Percentiles rank a stretch among this genome's conserved stretches.
Conservation (phyloP, 2,797 vertebrate genomes). For the Vespertilio murinus region DNA sequence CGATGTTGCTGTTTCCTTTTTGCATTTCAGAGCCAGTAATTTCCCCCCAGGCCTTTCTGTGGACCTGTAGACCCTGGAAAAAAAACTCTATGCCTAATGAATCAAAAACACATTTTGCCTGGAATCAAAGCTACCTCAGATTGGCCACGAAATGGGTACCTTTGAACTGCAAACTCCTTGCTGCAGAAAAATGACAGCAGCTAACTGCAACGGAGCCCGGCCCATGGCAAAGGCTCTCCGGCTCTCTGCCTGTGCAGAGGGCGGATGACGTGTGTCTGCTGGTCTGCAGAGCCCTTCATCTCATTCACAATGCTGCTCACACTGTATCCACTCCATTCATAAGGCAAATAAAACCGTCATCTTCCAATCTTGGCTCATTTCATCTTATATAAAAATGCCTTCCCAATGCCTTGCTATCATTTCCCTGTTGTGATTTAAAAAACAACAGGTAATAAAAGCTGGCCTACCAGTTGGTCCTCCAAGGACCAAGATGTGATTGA, state of each 20-base stretch:
- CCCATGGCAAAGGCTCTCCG: neutral
- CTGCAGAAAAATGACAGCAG: neutral
- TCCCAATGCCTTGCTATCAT: neutral
- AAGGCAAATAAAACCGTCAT: conserved; percentile 61
- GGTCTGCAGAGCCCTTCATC: neutral
- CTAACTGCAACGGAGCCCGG: neutral
- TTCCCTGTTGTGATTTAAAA: conserved; percentile 46
- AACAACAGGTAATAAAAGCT: conserved; percentile 59
- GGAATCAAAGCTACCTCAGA: neutral
- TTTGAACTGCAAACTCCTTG: too few relatives aligned
- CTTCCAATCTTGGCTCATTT: conserved; percentile 61
- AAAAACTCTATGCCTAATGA: neutral
- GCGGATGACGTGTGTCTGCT: neutral
- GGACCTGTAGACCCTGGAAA: neutral
- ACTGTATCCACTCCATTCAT: conserved; percentile 24
- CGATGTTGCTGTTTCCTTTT: neutral
- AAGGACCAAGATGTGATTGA: conserved; percentile 49
- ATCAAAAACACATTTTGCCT: neutral
- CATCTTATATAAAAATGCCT: conserved; percentile 41
- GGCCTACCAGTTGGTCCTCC: neutral
- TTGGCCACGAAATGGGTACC: neutral
- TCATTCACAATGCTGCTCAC: neutral
- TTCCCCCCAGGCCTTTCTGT: neutral
- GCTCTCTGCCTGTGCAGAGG: neutral
- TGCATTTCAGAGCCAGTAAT: neutral